These are phyloP conservation scores for zebrafish (Danio rerio) DNA, from an alignment of 2,113 vertebrate genomes.

Conservation along the genomic window DNA sequence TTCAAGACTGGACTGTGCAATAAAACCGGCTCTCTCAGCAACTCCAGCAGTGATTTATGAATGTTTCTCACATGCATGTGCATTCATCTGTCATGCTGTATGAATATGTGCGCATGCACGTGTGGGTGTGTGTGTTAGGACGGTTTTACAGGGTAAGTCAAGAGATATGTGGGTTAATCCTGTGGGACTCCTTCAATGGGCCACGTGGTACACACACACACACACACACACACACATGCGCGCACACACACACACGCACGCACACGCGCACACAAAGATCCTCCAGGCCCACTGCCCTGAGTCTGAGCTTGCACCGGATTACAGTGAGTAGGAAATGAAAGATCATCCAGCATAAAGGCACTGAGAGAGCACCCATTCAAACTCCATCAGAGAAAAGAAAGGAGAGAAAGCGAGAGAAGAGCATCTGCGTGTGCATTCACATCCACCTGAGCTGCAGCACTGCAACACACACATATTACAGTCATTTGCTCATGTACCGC, in stretches of 20 bases:
- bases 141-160: conserved; percentile 68
- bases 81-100: neutral
- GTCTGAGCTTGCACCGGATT: conserved; percentile 65
- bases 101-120: conserved; percentile 22
- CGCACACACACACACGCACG: conserved; percentile 36
- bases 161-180: conserved; percentile 80
- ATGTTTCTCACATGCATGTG: conserved; percentile 33
- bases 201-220: conserved; percentile 65
- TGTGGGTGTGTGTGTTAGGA: conserved; percentile 59
- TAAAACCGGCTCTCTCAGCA: conserved; percentile 1
- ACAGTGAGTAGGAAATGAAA: conserved; percentile 76
- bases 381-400: neutral
- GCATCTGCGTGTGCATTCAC: neutral
- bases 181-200: conserved; percentile 76
- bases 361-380: conserved; percentile 52
- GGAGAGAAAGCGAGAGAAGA: neutral
- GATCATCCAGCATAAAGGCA: conserved; percentile 72
- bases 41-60: conserved; percentile 11
- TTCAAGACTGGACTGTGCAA: neutral
- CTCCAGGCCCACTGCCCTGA: conserved; percentile 14
- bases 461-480: neutral
- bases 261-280: conserved; percentile 33
- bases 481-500: neutral
- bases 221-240: conserved; percentile 38
- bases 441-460: conserved; percentile 17